Conservation (phyloP, 1,140 invertebrate genomes). For the Streblospio benedicti region DNA sequence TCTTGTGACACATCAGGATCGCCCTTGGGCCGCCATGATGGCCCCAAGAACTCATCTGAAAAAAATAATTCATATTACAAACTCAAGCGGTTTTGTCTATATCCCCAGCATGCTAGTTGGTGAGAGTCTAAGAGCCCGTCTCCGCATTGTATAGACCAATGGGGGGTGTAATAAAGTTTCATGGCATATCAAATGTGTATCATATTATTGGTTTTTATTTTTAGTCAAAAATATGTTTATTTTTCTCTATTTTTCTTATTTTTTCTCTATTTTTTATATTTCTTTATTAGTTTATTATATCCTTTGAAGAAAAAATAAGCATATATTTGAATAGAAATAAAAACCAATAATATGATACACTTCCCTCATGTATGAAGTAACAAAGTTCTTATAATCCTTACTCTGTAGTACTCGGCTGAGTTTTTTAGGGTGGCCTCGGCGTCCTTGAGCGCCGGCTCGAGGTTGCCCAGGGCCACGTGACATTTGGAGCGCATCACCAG, state of each 20-base stretch:
- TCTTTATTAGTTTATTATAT: neutral
- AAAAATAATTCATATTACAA: too few species aligned
- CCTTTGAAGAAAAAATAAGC: neutral
- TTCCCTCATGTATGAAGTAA: neutral
- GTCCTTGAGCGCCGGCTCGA: slow-evolving; percentile 70
- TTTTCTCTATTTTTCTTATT: neutral
- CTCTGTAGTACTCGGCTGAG: slow-evolving; percentile 67
- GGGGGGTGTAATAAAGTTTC: too few species aligned
- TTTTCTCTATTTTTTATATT: neutral
- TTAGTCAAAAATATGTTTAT: too few species aligned
- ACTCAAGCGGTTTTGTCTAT: too few species aligned
- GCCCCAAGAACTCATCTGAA: too few species aligned
- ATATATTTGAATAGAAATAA: neutral
- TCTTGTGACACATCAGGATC: too few species aligned
- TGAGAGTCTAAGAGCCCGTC: too few species aligned
- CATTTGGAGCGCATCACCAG: slow-evolving; percentile 81
- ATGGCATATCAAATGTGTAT: neutral
- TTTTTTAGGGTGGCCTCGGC: slow-evolving; percentile 68
- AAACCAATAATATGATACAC: neutral
- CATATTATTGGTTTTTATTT: neutral
- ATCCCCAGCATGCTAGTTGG: too few species aligned
- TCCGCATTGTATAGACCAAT: too few species aligned
- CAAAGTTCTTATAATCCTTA: slow-evolving; percentile 17
- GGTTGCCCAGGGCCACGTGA: slow-evolving; percentile 76
- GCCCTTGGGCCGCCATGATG: too few species aligned